A percentile compares a stretch with the other conserved stretches of the same genome.
phyloP scores from a whole-genome alignment of 2,888 invertebrate species.

The Hofmannophila pseudospretella region DNA sequence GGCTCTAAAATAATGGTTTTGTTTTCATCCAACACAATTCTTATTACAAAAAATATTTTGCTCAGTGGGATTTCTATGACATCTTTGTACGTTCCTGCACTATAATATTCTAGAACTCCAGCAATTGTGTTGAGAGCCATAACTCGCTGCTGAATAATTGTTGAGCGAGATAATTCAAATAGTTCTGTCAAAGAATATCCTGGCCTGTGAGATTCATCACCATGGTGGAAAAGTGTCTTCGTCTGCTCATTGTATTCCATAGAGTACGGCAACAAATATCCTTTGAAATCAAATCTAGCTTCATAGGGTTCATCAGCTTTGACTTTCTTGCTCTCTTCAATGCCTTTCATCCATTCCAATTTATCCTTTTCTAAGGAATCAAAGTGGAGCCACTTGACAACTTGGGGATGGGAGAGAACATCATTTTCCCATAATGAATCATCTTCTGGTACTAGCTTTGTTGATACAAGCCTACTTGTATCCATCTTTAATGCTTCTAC shows the following conservation, averaged over 20 bases:
- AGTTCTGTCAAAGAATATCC: conserved; percentile 95
- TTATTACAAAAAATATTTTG: conserved; percentile 87
- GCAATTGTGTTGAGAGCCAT: conserved; percentile 88
- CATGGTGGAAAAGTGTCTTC: conserved; percentile 91
- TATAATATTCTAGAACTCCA: conserved; percentile 85
- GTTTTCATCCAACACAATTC: conserved; percentile 92
- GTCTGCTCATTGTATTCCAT: conserved; percentile 75
- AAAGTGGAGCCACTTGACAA: conserved; percentile 90
- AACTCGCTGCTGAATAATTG: conserved; percentile 89
- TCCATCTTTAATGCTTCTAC: conserved; percentile 13
- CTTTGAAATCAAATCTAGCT: conserved; percentile 90
- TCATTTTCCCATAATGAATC: conserved; percentile 72
- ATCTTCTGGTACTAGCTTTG: conserved; percentile 14
- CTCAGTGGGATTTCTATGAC: conserved; percentile 86
- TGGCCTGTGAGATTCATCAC: conserved; percentile 92
- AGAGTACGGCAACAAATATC: conserved; percentile 85
- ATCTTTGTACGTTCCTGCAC: conserved; percentile 86
- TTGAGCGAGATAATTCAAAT: conserved; percentile 86
- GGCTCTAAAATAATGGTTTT: conserved; percentile 84
- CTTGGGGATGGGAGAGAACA: conserved; percentile 77
- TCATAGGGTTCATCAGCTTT: conserved; percentile 82
- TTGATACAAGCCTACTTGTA: conserved; percentile 1
- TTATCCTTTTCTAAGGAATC: conserved; percentile 91
- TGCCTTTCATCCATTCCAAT: conserved; percentile 90
- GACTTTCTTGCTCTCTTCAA: conserved; percentile 74